Evolutionary conservation across 2,113 vertebrate species (phyloP), one percentile per base, ranked within the genome.

Genomic region (Trematomus loennbergii): DNA sequence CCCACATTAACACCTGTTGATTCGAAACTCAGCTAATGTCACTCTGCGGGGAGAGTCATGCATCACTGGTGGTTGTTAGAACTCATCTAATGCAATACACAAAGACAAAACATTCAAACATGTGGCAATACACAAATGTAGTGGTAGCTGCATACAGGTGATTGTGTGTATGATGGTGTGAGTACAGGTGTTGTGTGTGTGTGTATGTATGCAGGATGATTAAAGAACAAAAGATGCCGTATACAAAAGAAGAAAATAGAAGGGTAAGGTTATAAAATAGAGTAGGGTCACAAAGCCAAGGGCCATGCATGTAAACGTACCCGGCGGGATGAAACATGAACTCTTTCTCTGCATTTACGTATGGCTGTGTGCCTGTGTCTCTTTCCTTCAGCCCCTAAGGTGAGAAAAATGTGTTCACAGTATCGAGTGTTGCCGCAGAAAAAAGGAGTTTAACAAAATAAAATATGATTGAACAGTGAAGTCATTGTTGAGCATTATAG

Each of bases 191-290:
- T 65, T 64, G 55, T 54, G 70, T 77, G 70, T 77, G 43, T 90
- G 72, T 77, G 70, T 77, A 33, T 90, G 72, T 89, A 78, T 86
- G 72, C 54, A 43, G 50, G 43, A 65, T 76, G 87, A 81, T 83
- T 78, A 81, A 79, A 79, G 55, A 78, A 60, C 68, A 84, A 87
- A 79, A 65, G 67, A 71, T 65, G 52, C n/a, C 7, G 13, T 79
- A 82, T 82, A 92, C 81, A 86, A 87, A 83, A 78, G 71, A 75
- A 68, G 74, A 52, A 87, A 78, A 88, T 53, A 82, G 16, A 75
- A 78, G 60, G 60, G 18, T 25, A 68, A 63, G 52, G 33, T 80
- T 76, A 25, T 82, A 73, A 80, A 69, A 77, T 74, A 78, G 59
- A 85, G 53, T 13, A 77, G 57, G 79, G 71, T 85, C 81, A 84